Conservation (phyloP, 2,113 vertebrate genomes). For the Poeciliopsis retropinna region DNA sequence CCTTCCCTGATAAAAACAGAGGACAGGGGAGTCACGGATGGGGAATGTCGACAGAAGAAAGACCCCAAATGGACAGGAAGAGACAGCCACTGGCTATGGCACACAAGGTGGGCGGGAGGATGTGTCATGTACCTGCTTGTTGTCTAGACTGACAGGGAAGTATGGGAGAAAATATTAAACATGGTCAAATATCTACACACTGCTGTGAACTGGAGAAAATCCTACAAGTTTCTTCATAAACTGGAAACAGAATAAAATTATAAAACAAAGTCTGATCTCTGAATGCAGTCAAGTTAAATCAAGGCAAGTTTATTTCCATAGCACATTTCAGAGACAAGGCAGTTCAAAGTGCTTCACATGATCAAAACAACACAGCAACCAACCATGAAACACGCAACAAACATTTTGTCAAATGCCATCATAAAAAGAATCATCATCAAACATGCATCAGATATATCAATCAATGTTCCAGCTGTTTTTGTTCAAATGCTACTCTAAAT, state of each 20-base stretch:
- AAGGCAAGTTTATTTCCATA: too few species aligned
- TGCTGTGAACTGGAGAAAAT: neutral
- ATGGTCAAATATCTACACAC: constrained; percentile 7
- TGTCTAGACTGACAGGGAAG: constrained; percentile 12
- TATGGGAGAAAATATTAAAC: constrained; percentile 3
- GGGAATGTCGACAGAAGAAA: constrained; percentile 50
- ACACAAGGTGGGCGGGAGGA: constrained; percentile 4
- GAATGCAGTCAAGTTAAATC: neutral
- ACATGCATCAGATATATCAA: too few species aligned
- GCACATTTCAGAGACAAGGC: too few species aligned
- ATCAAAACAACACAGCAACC: too few species aligned
- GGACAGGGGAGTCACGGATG: constrained; percentile 47
- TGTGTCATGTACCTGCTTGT: constrained; percentile 2
- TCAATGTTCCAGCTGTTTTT: too few species aligned
- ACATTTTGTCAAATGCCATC: too few species aligned
- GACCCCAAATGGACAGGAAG: constrained; percentile 42
- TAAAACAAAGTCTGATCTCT: neutral
- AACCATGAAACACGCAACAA: too few species aligned
- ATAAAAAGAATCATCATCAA: too few species aligned
- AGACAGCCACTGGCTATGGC: constrained; percentile 19
- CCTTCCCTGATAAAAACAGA: constrained; percentile 75
- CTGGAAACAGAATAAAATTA: neutral
- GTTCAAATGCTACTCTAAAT: too few species aligned
- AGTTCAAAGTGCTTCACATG: too few species aligned
- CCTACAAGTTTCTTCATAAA: neutral